phyloP scores from a whole-genome alignment of 2,113 vertebrate genomes.

The Bambusicola thoracicus region DNA sequence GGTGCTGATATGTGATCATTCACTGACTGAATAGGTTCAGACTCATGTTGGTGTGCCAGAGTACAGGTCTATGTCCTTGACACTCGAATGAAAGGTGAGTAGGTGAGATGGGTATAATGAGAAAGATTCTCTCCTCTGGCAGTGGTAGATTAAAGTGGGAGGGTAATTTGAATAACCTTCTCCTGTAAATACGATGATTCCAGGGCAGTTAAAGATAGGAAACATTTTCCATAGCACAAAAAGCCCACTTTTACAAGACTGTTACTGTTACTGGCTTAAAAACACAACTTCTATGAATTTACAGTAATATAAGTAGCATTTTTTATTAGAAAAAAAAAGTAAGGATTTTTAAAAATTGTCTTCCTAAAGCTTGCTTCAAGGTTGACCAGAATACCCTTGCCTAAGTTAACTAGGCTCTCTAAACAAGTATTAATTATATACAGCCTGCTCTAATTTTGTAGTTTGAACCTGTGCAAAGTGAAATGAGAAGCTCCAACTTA shows the following conservation, averaged over 20 bases:
- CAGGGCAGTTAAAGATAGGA: background rate
- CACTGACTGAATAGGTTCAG: background rate
- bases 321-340: background rate
- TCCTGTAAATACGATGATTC: background rate
- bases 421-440: background rate
- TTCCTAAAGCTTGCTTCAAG: background rate
- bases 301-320: constrained; percentile 42
- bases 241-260: background rate
- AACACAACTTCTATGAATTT: constrained; percentile 40
- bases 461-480: background rate
- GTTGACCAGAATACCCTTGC: background rate
- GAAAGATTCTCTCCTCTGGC: background rate
- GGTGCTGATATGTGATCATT: background rate
- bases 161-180: background rate
- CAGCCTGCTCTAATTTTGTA: background rate
- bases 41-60: background rate
- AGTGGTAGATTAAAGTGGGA: background rate
- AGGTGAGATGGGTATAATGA: background rate
- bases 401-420: background rate
- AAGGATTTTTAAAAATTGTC: background rate
- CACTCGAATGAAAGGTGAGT: background rate
- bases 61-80: background rate
- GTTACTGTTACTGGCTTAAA: background rate
- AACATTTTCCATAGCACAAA: background rate
- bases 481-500: background rate